Percentiles rank a stretch among this genome's conserved stretches.
Conservation (phyloP, 2,113 vertebrate species). For the Indicator indicator region DNA sequence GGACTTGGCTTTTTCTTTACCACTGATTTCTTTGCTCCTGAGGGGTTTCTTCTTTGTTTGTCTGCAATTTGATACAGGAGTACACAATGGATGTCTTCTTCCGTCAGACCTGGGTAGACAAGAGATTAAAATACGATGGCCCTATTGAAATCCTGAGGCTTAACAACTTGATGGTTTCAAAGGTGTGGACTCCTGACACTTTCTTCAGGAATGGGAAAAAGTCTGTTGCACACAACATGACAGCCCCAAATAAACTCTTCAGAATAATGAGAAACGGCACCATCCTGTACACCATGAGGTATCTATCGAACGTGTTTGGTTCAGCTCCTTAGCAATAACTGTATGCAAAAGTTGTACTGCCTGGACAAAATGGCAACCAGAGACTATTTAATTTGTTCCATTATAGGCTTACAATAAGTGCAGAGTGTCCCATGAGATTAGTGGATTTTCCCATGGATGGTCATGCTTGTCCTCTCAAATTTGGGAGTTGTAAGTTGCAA, state of each 20-base stretch:
- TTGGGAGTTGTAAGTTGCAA: conserved; percentile 96
- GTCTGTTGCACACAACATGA: conserved; percentile 98
- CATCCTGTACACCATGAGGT: conserved; percentile 99
- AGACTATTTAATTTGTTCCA: conserved; percentile 70
- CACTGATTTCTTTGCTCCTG: conserved; percentile 28
- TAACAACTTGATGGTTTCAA: conserved; percentile 98
- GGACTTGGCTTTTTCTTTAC: conserved; percentile 37
- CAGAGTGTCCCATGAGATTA: conserved; percentile 97
- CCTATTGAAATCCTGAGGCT: conserved; percentile 96
- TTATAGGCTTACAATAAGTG: conserved; percentile 94
- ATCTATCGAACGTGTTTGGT: conserved; percentile 65
- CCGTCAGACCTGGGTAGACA: conserved; percentile 97
- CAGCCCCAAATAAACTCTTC: conserved; percentile 97
- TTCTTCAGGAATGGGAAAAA: conserved; percentile 99
- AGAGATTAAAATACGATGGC: conserved; percentile 91
- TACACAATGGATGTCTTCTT: conserved; percentile 99
- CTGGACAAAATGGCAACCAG: conserved; percentile 58
- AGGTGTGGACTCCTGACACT: conserved; percentile 99
- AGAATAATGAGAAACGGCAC: conserved; percentile 99
- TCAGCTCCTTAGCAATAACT: conserved; percentile 9
- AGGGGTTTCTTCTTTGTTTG: not conserved
- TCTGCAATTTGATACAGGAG: conserved; percentile 80
- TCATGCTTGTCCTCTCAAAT: conserved; percentile 97
- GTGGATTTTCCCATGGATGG: conserved; percentile 99
- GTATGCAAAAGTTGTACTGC: conserved; percentile 52